These are phyloP conservation scores for Drosophila engyochracea DNA, from an alignment of 2,888 invertebrate species.

Conservation along the genomic window DNA sequence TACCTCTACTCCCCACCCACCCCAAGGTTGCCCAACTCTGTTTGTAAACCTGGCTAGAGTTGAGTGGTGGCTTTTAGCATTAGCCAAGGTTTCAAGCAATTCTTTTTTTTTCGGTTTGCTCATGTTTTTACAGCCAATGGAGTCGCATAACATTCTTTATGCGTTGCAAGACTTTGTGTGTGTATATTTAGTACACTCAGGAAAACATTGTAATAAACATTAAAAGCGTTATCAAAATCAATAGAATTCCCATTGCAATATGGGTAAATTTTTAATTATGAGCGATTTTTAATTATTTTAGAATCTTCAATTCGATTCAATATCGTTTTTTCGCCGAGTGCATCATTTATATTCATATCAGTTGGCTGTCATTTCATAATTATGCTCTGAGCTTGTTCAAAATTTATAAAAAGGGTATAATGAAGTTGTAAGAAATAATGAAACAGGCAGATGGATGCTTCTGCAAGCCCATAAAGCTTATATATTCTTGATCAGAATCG, in stretches of 20 bases:
- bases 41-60: constrained; percentile 13
- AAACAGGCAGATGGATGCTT: neutral
- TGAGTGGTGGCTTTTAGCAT: constrained; percentile 35
- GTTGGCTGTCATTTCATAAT: constrained; percentile 31
- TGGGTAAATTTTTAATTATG: neutral
- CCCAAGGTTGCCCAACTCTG: neutral
- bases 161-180: neutral
- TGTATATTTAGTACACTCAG: neutral
- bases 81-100: constrained; percentile 38
- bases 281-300: neutral
- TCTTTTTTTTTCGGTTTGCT: neutral
- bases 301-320: neutral
- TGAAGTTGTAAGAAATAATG: neutral
- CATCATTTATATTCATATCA: constrained; percentile 34
- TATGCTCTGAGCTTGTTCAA: neutral
- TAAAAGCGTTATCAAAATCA: neutral
- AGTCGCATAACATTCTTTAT: neutral
- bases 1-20: neutral
- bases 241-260: neutral
- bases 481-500: neutral
- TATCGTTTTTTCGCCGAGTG: neutral
- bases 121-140: neutral
- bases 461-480: neutral
- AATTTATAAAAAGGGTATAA: neutral
- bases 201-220: neutral